Base-by-base conservation (phyloP, 2,888 invertebrate species). In the Protophormia terraenovae region DNA sequence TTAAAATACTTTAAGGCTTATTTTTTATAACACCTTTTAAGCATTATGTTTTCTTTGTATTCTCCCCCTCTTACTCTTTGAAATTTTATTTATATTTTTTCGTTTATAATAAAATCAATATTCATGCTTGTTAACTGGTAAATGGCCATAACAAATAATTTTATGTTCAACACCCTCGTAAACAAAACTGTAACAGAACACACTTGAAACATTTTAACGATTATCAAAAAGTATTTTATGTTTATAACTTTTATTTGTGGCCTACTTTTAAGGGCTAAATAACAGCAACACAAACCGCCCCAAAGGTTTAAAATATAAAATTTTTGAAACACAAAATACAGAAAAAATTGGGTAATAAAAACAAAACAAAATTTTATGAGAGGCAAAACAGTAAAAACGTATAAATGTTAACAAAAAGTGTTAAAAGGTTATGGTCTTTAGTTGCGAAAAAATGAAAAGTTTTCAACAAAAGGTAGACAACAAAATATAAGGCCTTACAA, bases 71-170 rank as follows among this genome's bases (percentile, higher is more conserved):
- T 53, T 24, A 10, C 14, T 14, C 14, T 53, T 3, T 24, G 53
- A 12, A 14, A 53, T 14, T 14, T 12, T 53, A 2, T 53, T 14
- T 27, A 5, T 45, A 19, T 16, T 14, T 14, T 24, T 53, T 5
- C n/a, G 69, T 78, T 69, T 50, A 79, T 55, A 10, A 7, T 4
- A 19, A 38, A 81, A 81, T 81, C 73, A 69, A 75, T 81, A 81
- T 53, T 38, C 45, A 50, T 12, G 60, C 22, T 53, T 38, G 60
- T 41, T 50, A 75, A 62, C 27, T 60, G 32, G 27, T 38, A 53
- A 75, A 41, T 67, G 60, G 41, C 32, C 67, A 47, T 69, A 75
- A 75, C 50, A 75, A 81, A 67, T 75, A 60, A 41, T 62, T 69
- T 80, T 50, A 66, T 72, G 27, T 47, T 50, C 12, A 35, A 35